phyloP scores from a whole-genome alignment of 1,140 invertebrate species.

The Psix sp. region DNA sequence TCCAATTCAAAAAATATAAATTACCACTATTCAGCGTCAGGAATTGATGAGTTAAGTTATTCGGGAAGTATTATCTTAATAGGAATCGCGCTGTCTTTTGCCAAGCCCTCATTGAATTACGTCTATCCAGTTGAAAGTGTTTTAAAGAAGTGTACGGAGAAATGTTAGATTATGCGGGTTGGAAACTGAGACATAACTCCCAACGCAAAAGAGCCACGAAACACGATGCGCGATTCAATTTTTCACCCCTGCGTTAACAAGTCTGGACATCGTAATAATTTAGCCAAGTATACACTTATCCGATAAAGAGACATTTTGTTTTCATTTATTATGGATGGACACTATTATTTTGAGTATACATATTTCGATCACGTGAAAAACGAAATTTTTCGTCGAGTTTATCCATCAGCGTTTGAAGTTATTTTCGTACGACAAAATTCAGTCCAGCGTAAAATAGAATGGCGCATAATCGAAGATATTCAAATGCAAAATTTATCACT shows the following conservation, averaged over 20 bases:
- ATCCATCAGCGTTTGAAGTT: too few relatives aligned
- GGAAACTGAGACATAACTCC: neutral
- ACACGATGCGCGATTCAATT: constrained; percentile 3
- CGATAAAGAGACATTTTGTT: too few relatives aligned
- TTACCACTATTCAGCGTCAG: neutral
- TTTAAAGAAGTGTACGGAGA: constrained; percentile 18
- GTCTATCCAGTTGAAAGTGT: constrained; percentile 18
- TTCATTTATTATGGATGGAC: too few relatives aligned
- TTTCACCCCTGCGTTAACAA: neutral
- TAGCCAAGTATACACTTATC: neutral
- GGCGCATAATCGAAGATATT: too few relatives aligned
- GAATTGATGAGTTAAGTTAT: constrained; percentile 46
- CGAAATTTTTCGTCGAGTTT: too few relatives aligned
- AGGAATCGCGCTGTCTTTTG: constrained; percentile 32
- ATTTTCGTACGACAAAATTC: too few relatives aligned
- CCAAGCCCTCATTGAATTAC: constrained; percentile 27
- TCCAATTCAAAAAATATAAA: constrained; percentile 41
- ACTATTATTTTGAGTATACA: too few relatives aligned
- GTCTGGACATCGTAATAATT: constrained; percentile 2
- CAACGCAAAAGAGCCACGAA: constrained; percentile 8
- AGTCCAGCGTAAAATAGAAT: too few relatives aligned
- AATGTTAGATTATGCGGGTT: constrained; percentile 27
- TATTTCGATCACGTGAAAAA: too few relatives aligned
- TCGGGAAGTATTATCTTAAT: constrained; percentile 47
- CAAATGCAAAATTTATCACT: too few relatives aligned